These are phyloP conservation scores for Coendou prehensilis DNA, from an alignment of 2,797 vertebrate species.

Conservation along the genomic window DNA sequence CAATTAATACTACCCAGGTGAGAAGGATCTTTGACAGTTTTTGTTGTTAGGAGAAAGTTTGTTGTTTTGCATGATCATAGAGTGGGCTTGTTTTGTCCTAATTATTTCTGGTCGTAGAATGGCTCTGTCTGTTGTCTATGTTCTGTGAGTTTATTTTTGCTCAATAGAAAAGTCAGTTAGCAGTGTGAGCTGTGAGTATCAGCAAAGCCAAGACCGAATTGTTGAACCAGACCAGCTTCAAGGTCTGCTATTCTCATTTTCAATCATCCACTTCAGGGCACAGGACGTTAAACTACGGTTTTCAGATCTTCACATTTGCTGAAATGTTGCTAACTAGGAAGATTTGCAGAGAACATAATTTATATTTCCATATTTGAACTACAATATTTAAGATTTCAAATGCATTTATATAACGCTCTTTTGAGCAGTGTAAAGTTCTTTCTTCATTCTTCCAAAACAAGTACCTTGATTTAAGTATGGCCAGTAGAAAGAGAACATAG, in stretches of 20 bases:
- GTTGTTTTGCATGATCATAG: background rate
- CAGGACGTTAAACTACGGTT: background rate
- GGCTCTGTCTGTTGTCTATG: background rate
- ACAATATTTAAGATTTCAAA: background rate
- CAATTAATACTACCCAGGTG: background rate
- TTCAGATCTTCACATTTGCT: background rate
- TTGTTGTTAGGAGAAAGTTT: background rate
- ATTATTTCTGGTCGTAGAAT: background rate
- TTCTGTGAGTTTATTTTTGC: slow-evolving; percentile 1
- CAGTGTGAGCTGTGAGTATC: background rate
- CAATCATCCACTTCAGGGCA: background rate
- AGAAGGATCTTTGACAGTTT: background rate
- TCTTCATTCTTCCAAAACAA: background rate
- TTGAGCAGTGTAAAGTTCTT: background rate
- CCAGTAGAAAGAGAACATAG: slow-evolving; percentile 38
- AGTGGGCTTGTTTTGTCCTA: background rate
- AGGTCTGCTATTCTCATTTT: background rate
- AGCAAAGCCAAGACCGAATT: background rate
- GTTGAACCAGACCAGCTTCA: background rate
- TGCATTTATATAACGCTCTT: background rate
- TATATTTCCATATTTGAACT: slow-evolving; percentile 12
- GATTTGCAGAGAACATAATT: background rate
- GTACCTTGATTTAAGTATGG: slow-evolving; percentile 24
- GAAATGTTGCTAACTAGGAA: background rate
- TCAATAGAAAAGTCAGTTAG: background rate